A percentile compares a stretch with the other conserved stretches of the same genome.
Conservation (phyloP, 2,888 invertebrate genomes). For the Tridacna crocea region DNA sequence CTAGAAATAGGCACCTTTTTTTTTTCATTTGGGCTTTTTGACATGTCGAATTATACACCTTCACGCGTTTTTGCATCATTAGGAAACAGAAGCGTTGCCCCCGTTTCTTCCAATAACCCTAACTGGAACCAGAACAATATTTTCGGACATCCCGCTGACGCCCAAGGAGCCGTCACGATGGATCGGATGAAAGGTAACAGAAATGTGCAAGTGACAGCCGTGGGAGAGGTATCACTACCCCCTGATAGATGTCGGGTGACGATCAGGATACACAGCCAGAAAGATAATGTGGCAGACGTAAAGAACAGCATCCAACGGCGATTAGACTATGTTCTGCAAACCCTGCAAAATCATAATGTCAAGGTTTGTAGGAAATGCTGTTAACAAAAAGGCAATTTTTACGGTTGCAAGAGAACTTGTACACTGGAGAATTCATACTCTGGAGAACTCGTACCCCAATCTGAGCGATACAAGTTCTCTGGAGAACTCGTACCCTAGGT, state of each 20-base stretch:
- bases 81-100: conserved; percentile 17
- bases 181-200: conserved; percentile 50
- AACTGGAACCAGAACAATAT: conserved; percentile 8
- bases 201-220: conserved; percentile 76
- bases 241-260: conserved; percentile 79
- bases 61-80: conserved; percentile 66
- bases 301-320: conserved; percentile 80
- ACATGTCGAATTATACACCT: conserved; percentile 63
- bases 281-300: conserved; percentile 78
- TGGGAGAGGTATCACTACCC: conserved; percentile 76
- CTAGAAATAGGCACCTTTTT: no score
- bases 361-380: conserved; percentile 73
- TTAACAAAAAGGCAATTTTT: no score
- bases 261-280: conserved; percentile 71
- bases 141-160: neutral
- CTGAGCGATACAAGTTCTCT: no score
- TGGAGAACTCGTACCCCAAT: no score
- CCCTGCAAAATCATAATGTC: conserved; percentile 77
- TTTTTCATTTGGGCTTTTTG: neutral
- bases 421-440: no score
- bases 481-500: no score
- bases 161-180: conserved; percentile 1
- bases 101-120: neutral
- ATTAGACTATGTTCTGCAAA: conserved; percentile 80
- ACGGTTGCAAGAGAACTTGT: no score